Evolutionary conservation across 2,888 invertebrate species (phyloP).

Genomic region (Acanthacorydalis orientalis): DNA sequence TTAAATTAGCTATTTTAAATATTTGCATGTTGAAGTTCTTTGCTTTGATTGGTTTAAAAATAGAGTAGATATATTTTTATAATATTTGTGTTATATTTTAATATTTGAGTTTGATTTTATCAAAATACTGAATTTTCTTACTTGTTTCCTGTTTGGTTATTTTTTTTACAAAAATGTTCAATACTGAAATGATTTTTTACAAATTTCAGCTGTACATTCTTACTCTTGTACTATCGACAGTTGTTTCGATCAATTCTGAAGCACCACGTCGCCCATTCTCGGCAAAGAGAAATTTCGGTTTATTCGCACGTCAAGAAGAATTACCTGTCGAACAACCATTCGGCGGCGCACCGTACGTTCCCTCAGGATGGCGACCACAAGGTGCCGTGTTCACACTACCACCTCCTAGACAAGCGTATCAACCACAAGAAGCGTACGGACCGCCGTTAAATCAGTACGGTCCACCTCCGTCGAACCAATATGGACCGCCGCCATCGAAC

Average conservation of each 20-base stretch:
- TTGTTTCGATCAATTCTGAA: conserved; percentile 26
- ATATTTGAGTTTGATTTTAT: too few relatives aligned
- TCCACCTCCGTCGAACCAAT: conserved; percentile 18
- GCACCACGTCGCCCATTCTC: conserved; percentile 17
- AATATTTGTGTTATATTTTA: too few relatives aligned
- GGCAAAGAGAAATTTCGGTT: conserved; percentile 9
- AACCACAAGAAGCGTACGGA: conserved; percentile 14
- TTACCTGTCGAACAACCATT: background rate
- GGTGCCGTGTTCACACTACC: conserved; percentile 28
- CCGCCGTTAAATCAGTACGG: conserved; percentile 17
- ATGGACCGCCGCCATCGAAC: conserved; percentile 6
- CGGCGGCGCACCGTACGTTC: conserved; percentile 21
- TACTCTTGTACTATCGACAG: conserved; percentile 14
- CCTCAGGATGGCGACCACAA: conserved; percentile 28
- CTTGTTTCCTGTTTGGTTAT: too few relatives aligned
- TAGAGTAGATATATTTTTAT: too few relatives aligned
- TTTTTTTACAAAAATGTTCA: too few relatives aligned
- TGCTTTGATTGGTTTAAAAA: too few relatives aligned
- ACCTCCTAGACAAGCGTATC: conserved; percentile 15
- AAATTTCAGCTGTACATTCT: too few relatives aligned
- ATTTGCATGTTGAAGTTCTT: too few relatives aligned
- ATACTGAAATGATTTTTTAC: too few relatives aligned
- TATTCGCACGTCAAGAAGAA: conserved; percentile 5
- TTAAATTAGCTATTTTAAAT: too few relatives aligned
- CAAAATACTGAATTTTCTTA: too few relatives aligned